phyloP scores from a whole-genome alignment of 2,113 vertebrate species.

The Neofelis nebulosa region DNA sequence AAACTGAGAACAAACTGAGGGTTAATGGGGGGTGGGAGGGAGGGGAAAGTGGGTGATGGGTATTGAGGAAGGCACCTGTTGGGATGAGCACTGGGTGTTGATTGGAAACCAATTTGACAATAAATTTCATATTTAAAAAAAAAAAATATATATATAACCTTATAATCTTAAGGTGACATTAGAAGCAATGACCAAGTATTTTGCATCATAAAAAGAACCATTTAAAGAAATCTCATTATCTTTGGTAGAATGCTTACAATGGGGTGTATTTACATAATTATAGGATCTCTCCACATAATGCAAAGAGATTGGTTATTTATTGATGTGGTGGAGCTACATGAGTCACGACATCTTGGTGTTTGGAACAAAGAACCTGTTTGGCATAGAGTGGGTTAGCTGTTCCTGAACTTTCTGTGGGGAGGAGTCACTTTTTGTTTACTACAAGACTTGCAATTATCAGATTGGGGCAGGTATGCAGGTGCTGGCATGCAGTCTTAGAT shows the following conservation, averaged over 20 bases:
- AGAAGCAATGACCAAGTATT: constrained; percentile 32
- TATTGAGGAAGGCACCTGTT: too few species aligned
- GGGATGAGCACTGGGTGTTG: too few species aligned
- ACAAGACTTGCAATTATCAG: neutral
- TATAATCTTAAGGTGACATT: constrained; percentile 6
- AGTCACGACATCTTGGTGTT: neutral
- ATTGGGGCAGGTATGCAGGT: neutral
- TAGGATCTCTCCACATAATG: neutral
- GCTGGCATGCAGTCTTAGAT: neutral
- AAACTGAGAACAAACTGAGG: too few species aligned
- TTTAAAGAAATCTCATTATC: neutral
- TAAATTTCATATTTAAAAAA: too few species aligned
- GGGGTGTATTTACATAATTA: neutral
- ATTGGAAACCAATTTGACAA: too few species aligned
- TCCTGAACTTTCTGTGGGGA: neutral
- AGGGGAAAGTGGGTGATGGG: too few species aligned
- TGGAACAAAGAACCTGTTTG: neutral
- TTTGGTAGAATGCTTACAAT: constrained; percentile 9
- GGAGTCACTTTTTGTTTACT: neutral
- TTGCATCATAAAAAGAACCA: constrained; percentile 13
- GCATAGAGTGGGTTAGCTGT: neutral
- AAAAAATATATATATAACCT: neutral
- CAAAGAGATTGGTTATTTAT: neutral
- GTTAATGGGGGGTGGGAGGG: too few species aligned
- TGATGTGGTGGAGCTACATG: neutral